These are phyloP conservation scores for Tenodera sinensis DNA, from an alignment of 2,888 invertebrate species.

Conservation along the genomic window DNA sequence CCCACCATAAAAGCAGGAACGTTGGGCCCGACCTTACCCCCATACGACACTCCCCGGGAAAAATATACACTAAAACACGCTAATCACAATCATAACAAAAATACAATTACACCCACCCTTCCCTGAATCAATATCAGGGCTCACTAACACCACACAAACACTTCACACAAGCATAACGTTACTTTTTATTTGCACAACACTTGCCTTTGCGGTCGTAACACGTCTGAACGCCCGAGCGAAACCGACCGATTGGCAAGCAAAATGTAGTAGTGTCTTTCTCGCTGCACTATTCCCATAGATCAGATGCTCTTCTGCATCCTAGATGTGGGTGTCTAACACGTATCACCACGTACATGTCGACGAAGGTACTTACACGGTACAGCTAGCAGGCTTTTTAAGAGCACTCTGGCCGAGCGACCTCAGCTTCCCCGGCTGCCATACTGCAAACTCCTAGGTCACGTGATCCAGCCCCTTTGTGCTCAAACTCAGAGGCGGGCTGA, in stretches of 20 bases:
- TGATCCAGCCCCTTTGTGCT: conserved; percentile 40
- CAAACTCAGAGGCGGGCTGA: conserved; percentile 16
- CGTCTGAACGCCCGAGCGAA: neutral
- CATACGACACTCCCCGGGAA: conserved; percentile 14
- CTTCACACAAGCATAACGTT: neutral
- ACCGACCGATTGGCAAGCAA: neutral
- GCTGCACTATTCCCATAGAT: conserved; percentile 8
- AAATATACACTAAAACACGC: conserved; percentile 6
- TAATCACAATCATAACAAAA: conserved; percentile 5
- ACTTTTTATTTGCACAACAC: conserved; percentile 14
- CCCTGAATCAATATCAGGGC: neutral
- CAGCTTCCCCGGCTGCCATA: conserved; percentile 38
- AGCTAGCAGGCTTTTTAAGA: neutral
- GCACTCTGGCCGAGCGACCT: conserved; percentile 4
- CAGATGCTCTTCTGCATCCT: neutral
- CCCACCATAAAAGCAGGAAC: neutral
- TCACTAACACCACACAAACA: neutral
- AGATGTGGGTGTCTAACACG: neutral
- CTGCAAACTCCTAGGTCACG: conserved; percentile 47
- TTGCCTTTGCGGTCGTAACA: conserved; percentile 27
- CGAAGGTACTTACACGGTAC: neutral
- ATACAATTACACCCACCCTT: neutral
- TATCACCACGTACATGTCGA: conserved; percentile 6
- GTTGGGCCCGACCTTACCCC: neutral
- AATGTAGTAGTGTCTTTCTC: conserved; percentile 11